Evolutionary conservation across 2,888 invertebrate genomes (phyloP).

Genomic region (Drosophila borborema): DNA sequence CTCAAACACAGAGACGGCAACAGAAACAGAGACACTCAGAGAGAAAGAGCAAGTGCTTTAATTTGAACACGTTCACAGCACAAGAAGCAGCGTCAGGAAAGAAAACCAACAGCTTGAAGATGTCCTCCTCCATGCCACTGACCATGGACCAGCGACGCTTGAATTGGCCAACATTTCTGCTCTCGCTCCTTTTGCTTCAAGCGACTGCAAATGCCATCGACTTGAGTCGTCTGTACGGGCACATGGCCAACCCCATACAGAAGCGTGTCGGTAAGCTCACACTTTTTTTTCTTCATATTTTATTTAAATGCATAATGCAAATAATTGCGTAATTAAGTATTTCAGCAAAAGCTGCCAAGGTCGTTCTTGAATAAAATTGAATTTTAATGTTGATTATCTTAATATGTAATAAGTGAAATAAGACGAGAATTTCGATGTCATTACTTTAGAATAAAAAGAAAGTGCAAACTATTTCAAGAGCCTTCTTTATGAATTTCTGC

Average conservation of each 20-base stretch:
- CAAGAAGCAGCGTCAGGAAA: slow-evolving; percentile 11
- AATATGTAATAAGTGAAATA: neutral
- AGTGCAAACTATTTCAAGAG: neutral
- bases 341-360: neutral
- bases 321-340: neutral
- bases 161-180: slow-evolving; percentile 86
- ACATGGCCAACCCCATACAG: slow-evolving; percentile 86
- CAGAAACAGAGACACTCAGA: neutral
- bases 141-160: slow-evolving; percentile 79
- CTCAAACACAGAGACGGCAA: slow-evolving; percentile 11
- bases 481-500: neutral
- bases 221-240: slow-evolving; percentile 92
- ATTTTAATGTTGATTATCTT: neutral
- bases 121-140: slow-evolving; percentile 62
- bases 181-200: slow-evolving; percentile 89
- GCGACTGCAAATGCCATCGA: slow-evolving; percentile 87
- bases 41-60: slow-evolving; percentile 48
- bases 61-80: slow-evolving; percentile 44
- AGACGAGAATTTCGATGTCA: neutral
- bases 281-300: too few species aligned
- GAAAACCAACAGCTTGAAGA: slow-evolving; percentile 28
- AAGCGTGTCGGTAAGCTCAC: slow-evolving; percentile 84
- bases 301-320: neutral
- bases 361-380: neutral
- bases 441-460: neutral